Conservation (phyloP, 2,797 vertebrate genomes). For the Gobionotothen gibberifrons region DNA sequence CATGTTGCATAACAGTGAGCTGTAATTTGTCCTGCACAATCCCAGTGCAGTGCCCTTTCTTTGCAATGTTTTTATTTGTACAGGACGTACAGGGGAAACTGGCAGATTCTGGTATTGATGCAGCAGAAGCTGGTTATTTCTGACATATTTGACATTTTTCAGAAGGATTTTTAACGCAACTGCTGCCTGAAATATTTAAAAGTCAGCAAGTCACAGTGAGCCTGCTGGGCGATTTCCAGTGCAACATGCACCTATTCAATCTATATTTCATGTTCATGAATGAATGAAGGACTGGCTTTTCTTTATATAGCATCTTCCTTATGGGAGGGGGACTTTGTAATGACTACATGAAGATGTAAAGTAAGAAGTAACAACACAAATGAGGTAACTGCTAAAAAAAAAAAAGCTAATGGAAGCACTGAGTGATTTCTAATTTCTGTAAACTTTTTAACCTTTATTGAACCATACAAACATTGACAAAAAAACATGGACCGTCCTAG, state of each 20-base stretch:
- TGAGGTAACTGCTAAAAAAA: conserved; percentile 2
- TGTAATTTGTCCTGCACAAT: background rate
- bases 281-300: conserved; percentile 56
- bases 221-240: conserved; percentile 50
- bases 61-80: conserved; percentile 5
- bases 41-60: background rate
- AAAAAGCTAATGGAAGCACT: background rate
- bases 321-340: conserved; percentile 31
- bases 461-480: conserved; percentile 15
- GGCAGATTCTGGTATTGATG: conserved; percentile 25
- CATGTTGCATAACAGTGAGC: conserved; percentile 2
- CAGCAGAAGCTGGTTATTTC: conserved; percentile 21
- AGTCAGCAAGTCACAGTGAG: conserved; percentile 57
- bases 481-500: background rate
- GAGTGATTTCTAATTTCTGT: background rate
- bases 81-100: background rate
- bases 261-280: conserved; percentile 76
- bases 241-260: conserved; percentile 62
- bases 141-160: conserved; percentile 52
- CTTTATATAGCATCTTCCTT: conserved; percentile 59
- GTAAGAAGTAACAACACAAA: conserved; percentile 17
- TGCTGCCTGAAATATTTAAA: conserved; percentile 71
- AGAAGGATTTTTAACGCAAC: conserved; percentile 51
- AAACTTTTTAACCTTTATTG: background rate
- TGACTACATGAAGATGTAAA: conserved; percentile 25